phyloP scores from a whole-genome alignment of 2,113 vertebrate species.

The Otolemur garnettii region DNA sequence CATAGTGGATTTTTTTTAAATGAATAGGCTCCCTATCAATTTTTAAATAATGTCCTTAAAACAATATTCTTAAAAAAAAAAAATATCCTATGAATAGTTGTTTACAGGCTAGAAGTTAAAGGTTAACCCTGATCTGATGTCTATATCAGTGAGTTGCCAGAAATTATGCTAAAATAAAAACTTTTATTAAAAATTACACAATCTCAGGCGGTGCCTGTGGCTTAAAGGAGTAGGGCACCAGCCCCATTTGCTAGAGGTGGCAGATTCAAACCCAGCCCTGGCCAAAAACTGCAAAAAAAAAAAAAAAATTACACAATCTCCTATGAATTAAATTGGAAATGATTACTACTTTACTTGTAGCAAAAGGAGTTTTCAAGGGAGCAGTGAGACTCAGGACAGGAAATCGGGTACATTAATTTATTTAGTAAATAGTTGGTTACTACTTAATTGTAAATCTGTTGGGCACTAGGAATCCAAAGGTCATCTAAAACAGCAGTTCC shows the following conservation, averaged over 20 bases:
- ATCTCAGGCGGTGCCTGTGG: neutral
- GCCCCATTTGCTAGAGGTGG: too few species aligned
- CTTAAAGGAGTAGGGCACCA: too few species aligned
- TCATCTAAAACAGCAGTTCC: neutral
- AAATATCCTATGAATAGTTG: neutral
- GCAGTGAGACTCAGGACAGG: neutral
- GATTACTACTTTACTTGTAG: neutral
- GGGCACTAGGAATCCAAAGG: neutral
- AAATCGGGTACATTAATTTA: neutral
- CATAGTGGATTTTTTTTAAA: slow-evolving; percentile 61
- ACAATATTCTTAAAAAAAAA: neutral
- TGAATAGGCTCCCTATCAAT: neutral
- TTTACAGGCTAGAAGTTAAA: neutral
- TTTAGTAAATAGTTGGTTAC: neutral
- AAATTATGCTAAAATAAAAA: neutral
- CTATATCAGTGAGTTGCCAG: neutral
- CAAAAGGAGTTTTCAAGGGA: neutral
- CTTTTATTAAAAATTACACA: neutral
- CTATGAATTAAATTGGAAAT: neutral
- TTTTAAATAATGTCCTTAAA: slow-evolving; percentile 52
- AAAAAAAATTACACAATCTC: neutral
- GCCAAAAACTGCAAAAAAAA: too few species aligned
- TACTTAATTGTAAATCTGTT: neutral
- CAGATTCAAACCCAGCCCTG: too few species aligned
- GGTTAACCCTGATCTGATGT: neutral